A percentile compares a stretch with the other conserved stretches of the same genome.
phyloP scores from a whole-genome alignment of 2,888 invertebrate genomes.

The Cremastinae sp. region DNA sequence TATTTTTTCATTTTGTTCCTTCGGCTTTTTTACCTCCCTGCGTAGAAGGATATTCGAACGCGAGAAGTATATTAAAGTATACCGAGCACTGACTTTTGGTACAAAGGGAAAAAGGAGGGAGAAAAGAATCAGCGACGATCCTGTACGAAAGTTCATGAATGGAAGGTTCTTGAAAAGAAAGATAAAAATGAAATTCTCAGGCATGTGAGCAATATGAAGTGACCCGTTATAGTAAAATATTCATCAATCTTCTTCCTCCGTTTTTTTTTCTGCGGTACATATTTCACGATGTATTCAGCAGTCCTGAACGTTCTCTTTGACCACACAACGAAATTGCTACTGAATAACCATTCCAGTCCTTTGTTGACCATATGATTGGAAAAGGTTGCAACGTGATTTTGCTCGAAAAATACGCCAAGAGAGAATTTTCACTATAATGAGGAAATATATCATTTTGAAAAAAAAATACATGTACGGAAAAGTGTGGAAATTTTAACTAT shows the following conservation, averaged over 20 bases:
- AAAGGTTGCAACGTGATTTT: slow-evolving; percentile 71
- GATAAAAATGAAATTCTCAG: slow-evolving; percentile 4
- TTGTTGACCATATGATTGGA: slow-evolving; percentile 70
- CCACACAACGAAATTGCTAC: slow-evolving; percentile 65
- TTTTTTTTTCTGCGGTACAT: not conserved
- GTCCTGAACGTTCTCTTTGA: slow-evolving; percentile 69
- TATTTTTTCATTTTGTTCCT: slow-evolving; percentile 20
- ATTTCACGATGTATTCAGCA: slow-evolving; percentile 49
- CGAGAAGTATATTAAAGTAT: slow-evolving; percentile 43
- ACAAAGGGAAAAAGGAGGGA: not conserved
- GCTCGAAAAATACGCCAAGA: slow-evolving; percentile 62
- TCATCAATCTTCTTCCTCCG: slow-evolving; percentile 17
- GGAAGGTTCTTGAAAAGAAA: slow-evolving; percentile 37
- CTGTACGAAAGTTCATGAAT: slow-evolving; percentile 51
- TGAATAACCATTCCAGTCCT: slow-evolving; percentile 63
- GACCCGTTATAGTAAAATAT: slow-evolving; percentile 13
- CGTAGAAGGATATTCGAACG: slow-evolving; percentile 22
- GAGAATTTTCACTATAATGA: too few relatives aligned
- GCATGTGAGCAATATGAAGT: slow-evolving; percentile 12
- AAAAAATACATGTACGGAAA: too few relatives aligned
- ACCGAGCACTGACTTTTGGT: slow-evolving; percentile 9
- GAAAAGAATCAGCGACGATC: slow-evolving; percentile 7
- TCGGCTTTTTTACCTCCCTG: slow-evolving; percentile 28
- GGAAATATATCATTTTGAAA: slow-evolving; percentile 1
- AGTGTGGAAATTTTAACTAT: too few relatives aligned